Evolutionary conservation across 1,140 invertebrate genomes (phyloP), one percentile per base, ranked within the genome.

Genomic region (Chrysomallon squamiferum): DNA sequence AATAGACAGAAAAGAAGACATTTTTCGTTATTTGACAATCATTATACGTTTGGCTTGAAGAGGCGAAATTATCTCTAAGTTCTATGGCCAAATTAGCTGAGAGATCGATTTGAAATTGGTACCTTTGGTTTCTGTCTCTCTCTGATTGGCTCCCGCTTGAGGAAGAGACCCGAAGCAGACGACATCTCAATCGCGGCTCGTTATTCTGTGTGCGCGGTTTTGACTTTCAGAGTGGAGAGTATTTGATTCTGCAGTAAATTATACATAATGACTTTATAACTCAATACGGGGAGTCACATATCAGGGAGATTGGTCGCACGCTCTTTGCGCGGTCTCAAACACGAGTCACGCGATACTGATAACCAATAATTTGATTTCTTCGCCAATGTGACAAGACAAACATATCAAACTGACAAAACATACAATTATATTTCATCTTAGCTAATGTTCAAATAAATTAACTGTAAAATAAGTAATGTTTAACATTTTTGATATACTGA

Each of bases 201-300:
- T 54, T 54, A 54, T 54, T 20, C 50, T 30, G 29, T 15, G 22
- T 22, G 29, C 29, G 50, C 22, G 50, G 50, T 54, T 54, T 54
- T 54, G 29, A 54, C 50, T 54, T 54, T 54, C 50, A 54, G 50
- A 15, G 50, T 22, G 25, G 22, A 25, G 50, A 54, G 50, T 25
- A 25, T 54, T 54, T 30, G 50, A 54, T 54, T 54, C 15, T 54
- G 50, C 50, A 54, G 50, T 54, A 54, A 54, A 54, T 54, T 54
- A 54, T 54, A 54, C 50, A 27, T 54, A 54, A 54, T 54, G 50
- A 54, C 50, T 54, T 54, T 54, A 54, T 54, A 54, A 54, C 50
- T 54, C 22, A 54, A 54, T 20, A 54, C 50, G 50, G 50, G 15
- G 50, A 25, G 29, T 54, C 50, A 27, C 25, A 54, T 54, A 27